phyloP scores from a whole-genome alignment of 2,888 invertebrate genomes.

The Baronia brevicornis region DNA sequence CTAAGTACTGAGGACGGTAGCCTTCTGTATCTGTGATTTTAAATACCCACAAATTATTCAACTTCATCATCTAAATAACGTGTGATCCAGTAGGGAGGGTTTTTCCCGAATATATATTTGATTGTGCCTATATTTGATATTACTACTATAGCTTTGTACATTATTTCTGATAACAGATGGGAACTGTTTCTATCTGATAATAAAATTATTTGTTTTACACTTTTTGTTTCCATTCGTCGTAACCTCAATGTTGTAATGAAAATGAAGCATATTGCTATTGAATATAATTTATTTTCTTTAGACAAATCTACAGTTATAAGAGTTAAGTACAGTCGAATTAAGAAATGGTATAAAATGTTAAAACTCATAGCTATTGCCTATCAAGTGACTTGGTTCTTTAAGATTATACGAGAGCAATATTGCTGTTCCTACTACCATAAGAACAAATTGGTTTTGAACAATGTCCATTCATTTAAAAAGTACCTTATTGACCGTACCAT shows the following conservation, averaged over 20 bases:
- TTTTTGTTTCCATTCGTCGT: slow-evolving; percentile 34
- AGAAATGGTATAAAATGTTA: slow-evolving; percentile 74
- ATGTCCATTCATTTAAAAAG: slow-evolving; percentile 18
- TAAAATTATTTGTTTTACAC: slow-evolving; percentile 83
- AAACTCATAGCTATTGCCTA: slow-evolving; percentile 65
- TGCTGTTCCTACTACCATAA: slow-evolving; percentile 32
- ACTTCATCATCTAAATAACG: no score
- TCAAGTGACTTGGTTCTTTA: slow-evolving; percentile 68
- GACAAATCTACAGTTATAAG: slow-evolving; percentile 71
- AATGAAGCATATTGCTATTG: slow-evolving; percentile 55
- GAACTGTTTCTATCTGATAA: slow-evolving; percentile 83
- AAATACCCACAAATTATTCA: neutral
- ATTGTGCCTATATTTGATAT: slow-evolving; percentile 77
- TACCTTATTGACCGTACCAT: slow-evolving; percentile 18
- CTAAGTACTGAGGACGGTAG: slow-evolving; percentile 58
- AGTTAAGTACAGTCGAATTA: slow-evolving; percentile 74
- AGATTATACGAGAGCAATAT: slow-evolving; percentile 50
- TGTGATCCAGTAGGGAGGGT: slow-evolving; percentile 4
- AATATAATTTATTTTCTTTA: slow-evolving; percentile 71
- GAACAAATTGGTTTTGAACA: slow-evolving; percentile 28
- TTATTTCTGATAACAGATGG: slow-evolving; percentile 82
- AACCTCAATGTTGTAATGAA: slow-evolving; percentile 12
- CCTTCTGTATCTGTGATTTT: slow-evolving; percentile 27
- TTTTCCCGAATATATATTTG: no score
- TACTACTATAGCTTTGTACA: slow-evolving; percentile 82